phyloP scores from a whole-genome alignment of 2,888 invertebrate genomes.

The Acrocyrtus sp. region DNA sequence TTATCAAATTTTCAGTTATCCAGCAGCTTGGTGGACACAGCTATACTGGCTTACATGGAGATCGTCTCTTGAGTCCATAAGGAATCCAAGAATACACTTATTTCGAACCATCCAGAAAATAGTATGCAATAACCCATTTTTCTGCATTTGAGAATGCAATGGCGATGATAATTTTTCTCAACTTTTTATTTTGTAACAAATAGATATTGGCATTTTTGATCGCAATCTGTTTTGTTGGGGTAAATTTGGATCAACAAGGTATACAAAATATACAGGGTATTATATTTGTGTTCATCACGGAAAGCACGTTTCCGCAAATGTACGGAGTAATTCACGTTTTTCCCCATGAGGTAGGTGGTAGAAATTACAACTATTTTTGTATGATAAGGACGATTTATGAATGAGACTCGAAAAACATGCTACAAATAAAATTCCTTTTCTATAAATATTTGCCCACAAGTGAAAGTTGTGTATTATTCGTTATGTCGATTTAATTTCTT shows the following conservation, averaged over 20 bases:
- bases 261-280: conserved; percentile 90
- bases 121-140: conserved; percentile 25
- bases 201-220: conserved; percentile 77
- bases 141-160: background rate
- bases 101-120: conserved; percentile 72
- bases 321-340: conserved; percentile 88
- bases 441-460: too few species aligned
- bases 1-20: too few species aligned
- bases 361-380: too few species aligned
- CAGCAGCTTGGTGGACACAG: conserved; percentile 80
- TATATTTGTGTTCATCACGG: conserved; percentile 86
- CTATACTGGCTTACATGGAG: conserved; percentile 81
- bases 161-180: too few species aligned
- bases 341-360: conserved; percentile 70
- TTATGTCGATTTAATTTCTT: too few species aligned
- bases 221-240: conserved; percentile 86
- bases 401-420: too few species aligned
- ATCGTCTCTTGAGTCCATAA: conserved; percentile 76
- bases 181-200: conserved; percentile 70
- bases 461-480: too few species aligned
- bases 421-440: too few species aligned
- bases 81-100: conserved; percentile 84
- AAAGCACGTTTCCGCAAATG: conserved; percentile 92
- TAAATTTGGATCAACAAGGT: conserved; percentile 79
- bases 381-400: too few species aligned